Conservation (phyloP, 2,888 invertebrate species). For the Daptonema setosum region DNA sequence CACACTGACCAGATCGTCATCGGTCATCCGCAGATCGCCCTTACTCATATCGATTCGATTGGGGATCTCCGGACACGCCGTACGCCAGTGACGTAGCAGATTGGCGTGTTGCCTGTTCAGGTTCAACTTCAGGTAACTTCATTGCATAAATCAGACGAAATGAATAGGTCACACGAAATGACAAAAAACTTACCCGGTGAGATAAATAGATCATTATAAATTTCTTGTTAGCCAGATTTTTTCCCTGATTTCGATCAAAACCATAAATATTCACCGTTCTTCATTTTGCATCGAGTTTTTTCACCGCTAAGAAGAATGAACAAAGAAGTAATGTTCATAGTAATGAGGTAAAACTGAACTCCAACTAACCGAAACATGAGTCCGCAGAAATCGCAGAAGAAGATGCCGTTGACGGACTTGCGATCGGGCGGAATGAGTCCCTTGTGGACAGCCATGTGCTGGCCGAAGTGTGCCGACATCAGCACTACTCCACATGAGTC, state of each 20-base stretch:
- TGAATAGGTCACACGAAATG: not conserved
- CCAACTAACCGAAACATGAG: conserved; percentile 12
- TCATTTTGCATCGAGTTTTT: not conserved
- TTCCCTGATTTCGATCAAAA: not conserved
- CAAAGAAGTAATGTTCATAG: too few relatives aligned
- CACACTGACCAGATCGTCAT: too few relatives aligned
- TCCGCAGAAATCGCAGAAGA: conserved; percentile 18
- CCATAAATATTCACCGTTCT: not conserved
- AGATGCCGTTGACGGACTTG: conserved; percentile 8
- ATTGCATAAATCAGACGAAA: too few relatives aligned
- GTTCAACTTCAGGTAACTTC: not conserved
- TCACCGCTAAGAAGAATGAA: too few relatives aligned
- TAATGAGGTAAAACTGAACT: too few relatives aligned
- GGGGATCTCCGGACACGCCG: conserved; percentile 15
- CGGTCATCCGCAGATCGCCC: not conserved
- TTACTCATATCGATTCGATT: not conserved
- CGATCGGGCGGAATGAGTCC: conserved; percentile 13
- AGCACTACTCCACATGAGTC: conserved; percentile 14
- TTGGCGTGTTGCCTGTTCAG: conserved; percentile 9
- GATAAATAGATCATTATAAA: not conserved
- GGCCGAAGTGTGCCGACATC: conserved; percentile 11
- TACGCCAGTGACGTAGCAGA: conserved; percentile 17
- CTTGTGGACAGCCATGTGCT: conserved; percentile 13
- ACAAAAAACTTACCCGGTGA: not conserved
- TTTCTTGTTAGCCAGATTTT: not conserved